Percentiles rank a stretch among this genome's conserved stretches.
phyloP scores from a whole-genome alignment of 1,140 invertebrate genomes.

The Heliothis virescens region DNA sequence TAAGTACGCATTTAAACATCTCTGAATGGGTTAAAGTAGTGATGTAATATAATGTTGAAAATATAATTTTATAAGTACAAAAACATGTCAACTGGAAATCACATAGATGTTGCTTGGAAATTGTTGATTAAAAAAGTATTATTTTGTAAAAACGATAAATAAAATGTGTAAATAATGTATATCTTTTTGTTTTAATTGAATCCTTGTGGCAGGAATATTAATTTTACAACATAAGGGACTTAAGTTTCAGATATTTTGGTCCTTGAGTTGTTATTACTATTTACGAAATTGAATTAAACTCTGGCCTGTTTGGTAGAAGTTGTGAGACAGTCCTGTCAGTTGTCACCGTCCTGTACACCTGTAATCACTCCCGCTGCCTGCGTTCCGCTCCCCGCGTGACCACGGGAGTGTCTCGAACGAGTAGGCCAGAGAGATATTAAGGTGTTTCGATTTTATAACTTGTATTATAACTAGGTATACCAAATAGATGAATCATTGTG shows the following conservation, averaged over 20 bases:
- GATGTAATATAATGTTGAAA: slow-evolving; percentile 42
- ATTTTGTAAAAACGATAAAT: slow-evolving; percentile 71
- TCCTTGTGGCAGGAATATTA: not conserved
- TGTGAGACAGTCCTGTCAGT: too few species aligned
- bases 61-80: slow-evolving; percentile 69
- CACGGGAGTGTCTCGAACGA: too few species aligned
- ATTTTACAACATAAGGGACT: too few species aligned
- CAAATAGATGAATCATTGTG: not conserved
- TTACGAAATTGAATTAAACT: too few species aligned
- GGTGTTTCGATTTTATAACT: too few species aligned
- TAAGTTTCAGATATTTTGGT: too few species aligned
- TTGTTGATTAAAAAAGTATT: slow-evolving; percentile 75
- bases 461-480: not conserved
- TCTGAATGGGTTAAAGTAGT: not conserved
- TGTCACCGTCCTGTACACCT: too few species aligned
- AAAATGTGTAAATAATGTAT: slow-evolving; percentile 62
- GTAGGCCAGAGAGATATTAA: too few species aligned
- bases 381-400: too few species aligned
- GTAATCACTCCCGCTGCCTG: too few species aligned
- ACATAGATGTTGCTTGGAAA: slow-evolving; percentile 60
- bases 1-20: not conserved
- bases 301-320: too few species aligned
- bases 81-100: slow-evolving; percentile 56
- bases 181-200: slow-evolving; percentile 47
- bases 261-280: too few species aligned